phyloP scores from a whole-genome alignment of 2,888 invertebrate species.

The Ditula angustiorana region DNA sequence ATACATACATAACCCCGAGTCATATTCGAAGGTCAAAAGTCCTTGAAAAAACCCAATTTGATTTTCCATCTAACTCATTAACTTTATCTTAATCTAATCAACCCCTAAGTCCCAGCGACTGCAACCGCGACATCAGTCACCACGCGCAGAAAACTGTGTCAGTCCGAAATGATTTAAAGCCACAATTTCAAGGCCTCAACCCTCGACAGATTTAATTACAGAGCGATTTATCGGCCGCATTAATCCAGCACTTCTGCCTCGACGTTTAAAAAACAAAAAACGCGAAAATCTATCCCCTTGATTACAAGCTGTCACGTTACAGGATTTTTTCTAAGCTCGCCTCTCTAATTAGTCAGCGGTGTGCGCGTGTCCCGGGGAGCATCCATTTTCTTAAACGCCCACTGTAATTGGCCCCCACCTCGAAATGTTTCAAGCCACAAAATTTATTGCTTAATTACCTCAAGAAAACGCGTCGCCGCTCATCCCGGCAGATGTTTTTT shows the following conservation, averaged over 20 bases:
- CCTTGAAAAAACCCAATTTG: background rate
- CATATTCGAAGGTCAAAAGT: no score
- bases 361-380: conserved; percentile 61
- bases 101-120: background rate
- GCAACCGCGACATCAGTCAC: conserved; percentile 21
- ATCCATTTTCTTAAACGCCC: conserved; percentile 81
- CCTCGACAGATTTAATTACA: conserved; percentile 79
- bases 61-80: background rate
- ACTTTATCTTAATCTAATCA: background rate
- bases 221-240: conserved; percentile 78
- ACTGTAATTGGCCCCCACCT: conserved; percentile 82
- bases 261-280: conserved; percentile 60
- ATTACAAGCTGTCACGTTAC: conserved; percentile 84
- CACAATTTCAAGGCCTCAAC: conserved; percentile 43
- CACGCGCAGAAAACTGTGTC: conserved; percentile 28
- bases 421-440: conserved; percentile 79
- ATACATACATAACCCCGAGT: no score
- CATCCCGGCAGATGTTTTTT: conserved; percentile 82
- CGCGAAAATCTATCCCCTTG: conserved; percentile 80
- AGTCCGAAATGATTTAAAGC: conserved; percentile 34
- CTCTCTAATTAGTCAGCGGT: conserved; percentile 77
- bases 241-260: conserved; percentile 74
- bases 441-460: conserved; percentile 87
- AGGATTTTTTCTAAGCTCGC: conserved; percentile 82
- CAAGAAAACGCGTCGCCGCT: conserved; percentile 80